Conservation (phyloP, 2,113 vertebrate species). For the Neolamprologus sp. region DNA sequence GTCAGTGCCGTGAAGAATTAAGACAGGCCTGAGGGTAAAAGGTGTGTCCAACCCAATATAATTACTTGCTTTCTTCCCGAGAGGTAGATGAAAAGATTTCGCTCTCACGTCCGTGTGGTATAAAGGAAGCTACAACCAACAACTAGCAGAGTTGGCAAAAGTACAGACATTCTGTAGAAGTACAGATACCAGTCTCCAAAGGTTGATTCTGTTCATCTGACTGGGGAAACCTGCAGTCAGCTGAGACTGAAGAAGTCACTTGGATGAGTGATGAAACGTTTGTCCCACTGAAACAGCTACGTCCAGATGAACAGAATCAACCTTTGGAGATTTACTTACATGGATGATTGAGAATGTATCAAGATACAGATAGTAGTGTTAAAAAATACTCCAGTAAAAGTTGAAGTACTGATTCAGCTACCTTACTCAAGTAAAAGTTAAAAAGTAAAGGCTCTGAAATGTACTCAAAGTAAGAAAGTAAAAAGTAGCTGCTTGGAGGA, state of each 20-base stretch:
- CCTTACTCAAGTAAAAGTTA: neutral
- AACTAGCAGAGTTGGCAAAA: neutral
- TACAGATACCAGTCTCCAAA: neutral
- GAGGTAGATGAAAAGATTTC: neutral
- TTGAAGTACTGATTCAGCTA: neutral
- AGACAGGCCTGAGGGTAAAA: neutral
- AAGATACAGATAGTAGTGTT: neutral
- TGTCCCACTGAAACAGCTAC: neutral
- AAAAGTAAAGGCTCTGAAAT: neutral
- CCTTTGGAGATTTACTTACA: neutral
- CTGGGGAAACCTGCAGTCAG: neutral
- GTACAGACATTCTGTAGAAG: neutral
- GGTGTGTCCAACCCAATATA: neutral
- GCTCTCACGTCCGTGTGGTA: neutral
- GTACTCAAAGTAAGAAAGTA: neutral
- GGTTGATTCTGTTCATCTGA: neutral
- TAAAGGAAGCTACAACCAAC: neutral
- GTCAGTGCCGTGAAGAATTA: neutral
- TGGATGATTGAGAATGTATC: neutral
- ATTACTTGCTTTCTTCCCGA: neutral
- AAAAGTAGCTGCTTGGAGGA: neutral
- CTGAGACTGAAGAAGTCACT: neutral
- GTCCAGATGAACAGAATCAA: neutral
- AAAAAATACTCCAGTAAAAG: neutral
- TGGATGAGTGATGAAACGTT: neutral